phyloP scores from a whole-genome alignment of 2,797 vertebrate genomes.

The Sciaenops ocellatus region DNA sequence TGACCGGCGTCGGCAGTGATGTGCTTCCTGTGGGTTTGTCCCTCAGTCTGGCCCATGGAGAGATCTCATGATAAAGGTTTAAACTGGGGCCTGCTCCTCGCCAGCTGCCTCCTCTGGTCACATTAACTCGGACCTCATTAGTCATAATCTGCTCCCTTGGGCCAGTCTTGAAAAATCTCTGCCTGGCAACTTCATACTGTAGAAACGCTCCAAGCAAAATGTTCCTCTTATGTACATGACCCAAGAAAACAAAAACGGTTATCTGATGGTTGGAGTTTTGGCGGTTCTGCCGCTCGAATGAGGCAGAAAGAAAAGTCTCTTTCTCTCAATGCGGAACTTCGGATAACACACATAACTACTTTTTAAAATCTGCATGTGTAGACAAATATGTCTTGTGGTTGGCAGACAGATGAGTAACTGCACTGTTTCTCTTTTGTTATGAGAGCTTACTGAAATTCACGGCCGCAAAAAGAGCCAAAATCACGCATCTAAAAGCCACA shows the following conservation, averaged over 20 bases:
- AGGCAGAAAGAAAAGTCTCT: conserved; percentile 58
- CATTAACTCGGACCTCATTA: conserved; percentile 83
- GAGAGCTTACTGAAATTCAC: conserved; percentile 24
- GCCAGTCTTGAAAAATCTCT: conserved; percentile 75
- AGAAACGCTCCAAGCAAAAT: conserved; percentile 66
- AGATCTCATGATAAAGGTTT: conserved; percentile 81
- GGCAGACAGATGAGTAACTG: conserved; percentile 5
- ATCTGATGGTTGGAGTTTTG: conserved; percentile 80
- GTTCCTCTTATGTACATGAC: conserved; percentile 60
- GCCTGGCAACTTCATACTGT: conserved; percentile 61
- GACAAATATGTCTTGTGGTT: conserved; percentile 51
- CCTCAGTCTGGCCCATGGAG: conserved; percentile 65
- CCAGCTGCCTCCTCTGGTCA: conserved; percentile 80
- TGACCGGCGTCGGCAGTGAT: conserved; percentile 70
- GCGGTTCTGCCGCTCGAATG: conserved; percentile 62
- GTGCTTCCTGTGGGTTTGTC: conserved; percentile 83
- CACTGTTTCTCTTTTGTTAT: conserved; percentile 22
- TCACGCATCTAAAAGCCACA: conserved; percentile 7
- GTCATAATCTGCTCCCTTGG: conserved; percentile 83
- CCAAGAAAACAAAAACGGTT: conserved; percentile 57
- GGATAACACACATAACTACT: conserved; percentile 57
- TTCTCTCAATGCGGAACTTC: conserved; percentile 48
- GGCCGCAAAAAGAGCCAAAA: conserved; percentile 29
- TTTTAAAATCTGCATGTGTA: conserved; percentile 53
- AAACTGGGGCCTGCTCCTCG: conserved; percentile 64